These are phyloP conservation scores for Staurois parvus DNA, from an alignment of 2,797 vertebrate genomes.

Conservation along the genomic window DNA sequence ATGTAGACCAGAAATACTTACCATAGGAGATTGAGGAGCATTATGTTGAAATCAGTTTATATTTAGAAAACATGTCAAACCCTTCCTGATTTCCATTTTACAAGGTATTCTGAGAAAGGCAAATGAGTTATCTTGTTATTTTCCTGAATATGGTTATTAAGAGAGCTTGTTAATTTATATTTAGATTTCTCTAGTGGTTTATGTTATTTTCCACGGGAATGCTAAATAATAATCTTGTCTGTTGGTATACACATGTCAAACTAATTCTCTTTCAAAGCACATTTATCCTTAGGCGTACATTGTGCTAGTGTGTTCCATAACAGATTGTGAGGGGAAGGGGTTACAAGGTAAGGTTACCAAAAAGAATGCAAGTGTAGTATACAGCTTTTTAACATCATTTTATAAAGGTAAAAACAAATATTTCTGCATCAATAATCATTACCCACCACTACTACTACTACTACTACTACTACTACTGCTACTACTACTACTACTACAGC, in stretches of 20 bases:
- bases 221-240: constrained; percentile 61
- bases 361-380: background rate
- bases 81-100: constrained; percentile 60
- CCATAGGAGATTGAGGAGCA: constrained; percentile 24
- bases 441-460: background rate
- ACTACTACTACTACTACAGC: background rate
- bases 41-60: constrained; percentile 52
- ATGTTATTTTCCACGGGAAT: constrained; percentile 58
- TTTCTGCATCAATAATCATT: background rate
- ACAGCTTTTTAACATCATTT: background rate
- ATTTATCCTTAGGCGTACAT: constrained; percentile 42
- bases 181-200: constrained; percentile 62
- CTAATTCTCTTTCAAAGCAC: constrained; percentile 51
- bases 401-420: background rate
- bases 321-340: constrained; percentile 8
- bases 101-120: constrained; percentile 58
- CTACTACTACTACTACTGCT: no score
- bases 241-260: constrained; percentile 56
- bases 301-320: constrained; percentile 4
- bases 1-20: constrained; percentile 15
- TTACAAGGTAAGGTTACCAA: background rate
- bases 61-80: constrained; percentile 55
- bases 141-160: constrained; percentile 57
- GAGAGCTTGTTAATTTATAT: constrained; percentile 63
- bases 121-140: constrained; percentile 62